phyloP scores from a whole-genome alignment of 2,113 vertebrate genomes.

The Pelobates fuscus region DNA sequence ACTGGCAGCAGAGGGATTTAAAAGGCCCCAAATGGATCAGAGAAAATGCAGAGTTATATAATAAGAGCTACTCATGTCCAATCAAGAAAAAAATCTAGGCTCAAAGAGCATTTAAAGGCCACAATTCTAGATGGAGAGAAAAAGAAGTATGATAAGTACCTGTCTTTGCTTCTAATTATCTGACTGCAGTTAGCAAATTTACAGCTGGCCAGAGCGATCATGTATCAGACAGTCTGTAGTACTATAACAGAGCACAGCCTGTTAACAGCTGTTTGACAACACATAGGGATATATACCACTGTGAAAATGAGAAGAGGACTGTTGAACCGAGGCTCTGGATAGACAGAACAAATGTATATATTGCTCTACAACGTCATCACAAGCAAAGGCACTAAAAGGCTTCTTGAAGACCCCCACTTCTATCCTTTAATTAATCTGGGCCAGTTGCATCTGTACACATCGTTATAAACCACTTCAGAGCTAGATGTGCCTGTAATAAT shows the following conservation, averaged over 20 bases:
- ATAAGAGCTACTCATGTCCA: slow-evolving; percentile 56
- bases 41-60: slow-evolving; percentile 54
- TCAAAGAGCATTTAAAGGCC: slow-evolving; percentile 86
- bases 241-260: slow-evolving; percentile 60
- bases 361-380: neutral
- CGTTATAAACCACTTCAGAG: neutral
- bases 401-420: neutral
- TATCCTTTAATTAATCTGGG: neutral
- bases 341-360: neutral
- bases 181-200: slow-evolving; percentile 65
- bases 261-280: slow-evolving; percentile 52
- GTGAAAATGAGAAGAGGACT: slow-evolving; percentile 13
- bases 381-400: neutral
- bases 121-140: slow-evolving; percentile 77
- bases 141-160: slow-evolving; percentile 57
- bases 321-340: neutral
- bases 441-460: neutral
- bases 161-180: slow-evolving; percentile 55
- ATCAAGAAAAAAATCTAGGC: slow-evolving; percentile 70
- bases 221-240: slow-evolving; percentile 64
- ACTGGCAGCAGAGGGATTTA: slow-evolving; percentile 45
- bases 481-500: neutral
- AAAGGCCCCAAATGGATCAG: slow-evolving; percentile 60
- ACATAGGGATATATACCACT: slow-evolving; percentile 26
- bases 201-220: slow-evolving; percentile 71